These are phyloP conservation scores for Machimus rusticus DNA, from an alignment of 2,888 invertebrate genomes.

Conservation along the genomic window DNA sequence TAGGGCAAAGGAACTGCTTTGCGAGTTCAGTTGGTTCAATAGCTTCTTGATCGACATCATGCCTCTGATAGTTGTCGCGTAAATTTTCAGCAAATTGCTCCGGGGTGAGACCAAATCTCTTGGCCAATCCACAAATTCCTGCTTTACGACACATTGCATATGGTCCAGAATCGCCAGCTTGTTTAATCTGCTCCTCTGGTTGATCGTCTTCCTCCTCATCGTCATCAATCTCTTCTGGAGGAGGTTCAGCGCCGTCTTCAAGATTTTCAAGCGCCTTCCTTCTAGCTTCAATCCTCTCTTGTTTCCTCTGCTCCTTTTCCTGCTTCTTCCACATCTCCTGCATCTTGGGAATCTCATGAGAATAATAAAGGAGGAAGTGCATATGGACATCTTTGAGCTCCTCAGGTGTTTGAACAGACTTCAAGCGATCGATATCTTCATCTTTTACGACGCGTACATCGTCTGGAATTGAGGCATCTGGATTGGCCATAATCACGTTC, in stretches of 20 bases:
- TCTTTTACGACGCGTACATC: constrained; percentile 83
- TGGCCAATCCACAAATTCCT: constrained; percentile 84
- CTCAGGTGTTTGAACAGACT: constrained; percentile 82
- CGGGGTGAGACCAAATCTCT: constrained; percentile 90
- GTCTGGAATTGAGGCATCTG: constrained; percentile 85
- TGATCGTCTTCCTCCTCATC: constrained; percentile 69
- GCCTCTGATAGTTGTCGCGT: constrained; percentile 91
- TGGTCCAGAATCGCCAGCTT: constrained; percentile 86
- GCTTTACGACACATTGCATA: constrained; percentile 88
- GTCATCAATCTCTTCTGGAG: constrained; percentile 65
- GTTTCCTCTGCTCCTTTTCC: constrained; percentile 71
- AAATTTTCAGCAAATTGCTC: constrained; percentile 97
- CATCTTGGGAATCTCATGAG: constrained; percentile 83
- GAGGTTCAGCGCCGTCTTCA: constrained; percentile 53
- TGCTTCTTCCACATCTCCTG: constrained; percentile 75
- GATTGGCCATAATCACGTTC: constrained; percentile 80
- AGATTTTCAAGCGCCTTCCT: constrained; percentile 51
- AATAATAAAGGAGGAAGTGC: constrained; percentile 93
- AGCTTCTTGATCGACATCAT: constrained; percentile 93
- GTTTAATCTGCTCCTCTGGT: constrained; percentile 75
- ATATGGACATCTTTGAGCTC: constrained; percentile 92
- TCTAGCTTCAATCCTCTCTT: constrained; percentile 59
- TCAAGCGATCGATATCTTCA: constrained; percentile 82
- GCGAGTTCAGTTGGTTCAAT: constrained; percentile 85
- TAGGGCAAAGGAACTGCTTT: constrained; percentile 74